Percentiles rank a stretch among this genome's conserved stretches.
These are phyloP conservation scores for Aphidius ervi DNA, from an alignment of 1,140 invertebrate genomes.

Conservation along the genomic window DNA sequence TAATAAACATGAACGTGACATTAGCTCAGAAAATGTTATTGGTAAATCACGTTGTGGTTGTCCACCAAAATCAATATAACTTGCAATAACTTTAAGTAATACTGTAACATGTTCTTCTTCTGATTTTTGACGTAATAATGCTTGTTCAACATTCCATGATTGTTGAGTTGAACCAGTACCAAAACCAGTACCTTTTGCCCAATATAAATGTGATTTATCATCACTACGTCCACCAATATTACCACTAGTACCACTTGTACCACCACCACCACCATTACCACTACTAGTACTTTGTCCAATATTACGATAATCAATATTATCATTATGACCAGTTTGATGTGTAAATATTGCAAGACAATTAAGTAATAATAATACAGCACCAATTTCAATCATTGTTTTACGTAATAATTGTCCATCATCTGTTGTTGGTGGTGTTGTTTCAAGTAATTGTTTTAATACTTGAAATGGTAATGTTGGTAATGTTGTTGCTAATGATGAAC, in stretches of 20 bases:
- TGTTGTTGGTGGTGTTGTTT: slow-evolving; percentile 72
- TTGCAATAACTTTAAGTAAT: slow-evolving; percentile 72
- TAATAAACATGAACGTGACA: slow-evolving; percentile 78
- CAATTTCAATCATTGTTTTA: slow-evolving; percentile 76
- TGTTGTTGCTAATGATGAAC: slow-evolving; percentile 67
- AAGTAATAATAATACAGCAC: slow-evolving; percentile 77
- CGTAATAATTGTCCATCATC: slow-evolving; percentile 76
- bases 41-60: slow-evolving; percentile 59
- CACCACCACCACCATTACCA: slow-evolving; percentile 12
- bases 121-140: slow-evolving; percentile 78
- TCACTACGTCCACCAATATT: slow-evolving; percentile 47
- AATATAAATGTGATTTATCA: slow-evolving; percentile 84
- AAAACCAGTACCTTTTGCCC: slow-evolving; percentile 93
- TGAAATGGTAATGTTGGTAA: slow-evolving; percentile 86
- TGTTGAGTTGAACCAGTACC: slow-evolving; percentile 92
- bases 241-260: slow-evolving; percentile 25
- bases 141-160: slow-evolving; percentile 93
- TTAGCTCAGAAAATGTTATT: slow-evolving; percentile 66
- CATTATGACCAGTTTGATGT: slow-evolving; percentile 63
- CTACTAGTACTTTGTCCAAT: too few relatives aligned
- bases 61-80: slow-evolving; percentile 75
- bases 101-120: slow-evolving; percentile 92
- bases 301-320: slow-evolving; percentile 27
- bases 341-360: slow-evolving; percentile 86
- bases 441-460: slow-evolving; percentile 75